Percentiles rank a stretch among this genome's conserved stretches.
These are phyloP conservation scores for Cheilosia variabilis DNA, from an alignment of 2,888 invertebrate species.

Conservation along the genomic window DNA sequence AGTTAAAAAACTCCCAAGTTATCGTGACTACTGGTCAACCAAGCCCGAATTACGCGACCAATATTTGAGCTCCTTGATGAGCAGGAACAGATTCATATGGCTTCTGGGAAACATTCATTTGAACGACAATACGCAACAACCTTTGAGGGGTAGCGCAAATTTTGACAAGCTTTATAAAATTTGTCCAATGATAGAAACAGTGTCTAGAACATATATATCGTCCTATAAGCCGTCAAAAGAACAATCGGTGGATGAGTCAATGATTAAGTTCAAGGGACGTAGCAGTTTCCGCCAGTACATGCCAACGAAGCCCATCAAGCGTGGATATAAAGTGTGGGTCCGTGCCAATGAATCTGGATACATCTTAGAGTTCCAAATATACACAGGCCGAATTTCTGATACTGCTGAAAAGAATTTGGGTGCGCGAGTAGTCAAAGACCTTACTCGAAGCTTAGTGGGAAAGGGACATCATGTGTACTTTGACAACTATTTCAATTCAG, in stretches of 20 bases:
- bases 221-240: no score
- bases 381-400: constrained; percentile 80
- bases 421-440: constrained; percentile 21
- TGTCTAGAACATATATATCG: no score
- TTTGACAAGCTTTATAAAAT: no score
- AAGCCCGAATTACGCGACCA: background rate
- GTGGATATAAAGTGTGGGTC: background rate
- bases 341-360: background rate
- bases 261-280: no score
- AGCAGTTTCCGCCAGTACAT: no score
- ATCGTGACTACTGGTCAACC: constrained; percentile 5
- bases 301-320: no score
- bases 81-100: background rate
- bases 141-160: background rate
- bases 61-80: constrained; percentile 4
- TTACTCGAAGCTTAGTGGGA: constrained; percentile 18
- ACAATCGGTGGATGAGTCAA: no score
- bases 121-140: background rate
- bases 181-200: no score
- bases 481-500: constrained; percentile 45
- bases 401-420: constrained; percentile 78
- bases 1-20: constrained; percentile 5
- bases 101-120: constrained; percentile 7
- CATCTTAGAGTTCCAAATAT: constrained; percentile 76
- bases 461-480: constrained; percentile 19